Evolutionary conservation across 1,140 invertebrate species (phyloP).

Genomic region (Megalopta genalis): DNA sequence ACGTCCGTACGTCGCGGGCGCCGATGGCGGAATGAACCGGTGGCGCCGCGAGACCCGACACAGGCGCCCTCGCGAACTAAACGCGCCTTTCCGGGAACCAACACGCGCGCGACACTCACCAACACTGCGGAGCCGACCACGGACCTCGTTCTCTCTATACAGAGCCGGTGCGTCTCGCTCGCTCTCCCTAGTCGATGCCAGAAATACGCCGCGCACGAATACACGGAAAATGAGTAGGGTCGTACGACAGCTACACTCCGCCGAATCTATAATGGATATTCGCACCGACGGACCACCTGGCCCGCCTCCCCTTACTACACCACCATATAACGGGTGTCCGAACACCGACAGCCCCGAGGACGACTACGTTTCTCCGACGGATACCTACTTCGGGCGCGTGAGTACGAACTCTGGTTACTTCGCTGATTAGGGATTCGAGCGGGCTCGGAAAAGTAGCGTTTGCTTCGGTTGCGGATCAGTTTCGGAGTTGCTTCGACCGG

Average conservation of each 20-base stretch:
- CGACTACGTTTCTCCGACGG: too few relatives aligned
- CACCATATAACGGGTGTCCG: slow-evolving; percentile 65
- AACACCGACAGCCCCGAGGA: not conserved
- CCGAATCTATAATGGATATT: slow-evolving; percentile 73
- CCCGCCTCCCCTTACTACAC: slow-evolving; percentile 50
- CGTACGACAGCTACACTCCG: slow-evolving; percentile 65
- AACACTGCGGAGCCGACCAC: not conserved
- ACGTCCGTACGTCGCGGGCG: slow-evolving; percentile 70
- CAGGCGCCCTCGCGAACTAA: slow-evolving; percentile 60
- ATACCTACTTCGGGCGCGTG: too few relatives aligned
- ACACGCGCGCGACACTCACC: slow-evolving; percentile 3
- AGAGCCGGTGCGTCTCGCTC: too few relatives aligned
- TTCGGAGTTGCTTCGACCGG: too few relatives aligned
- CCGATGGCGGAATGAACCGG: slow-evolving; percentile 71
- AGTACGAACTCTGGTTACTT: too few relatives aligned
- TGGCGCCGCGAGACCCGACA: slow-evolving; percentile 66
- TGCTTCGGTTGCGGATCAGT: too few relatives aligned
- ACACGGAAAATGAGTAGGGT: slow-evolving; percentile 57
- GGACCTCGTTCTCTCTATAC: not conserved
- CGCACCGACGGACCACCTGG: slow-evolving; percentile 74
- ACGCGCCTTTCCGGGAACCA: slow-evolving; percentile 20
- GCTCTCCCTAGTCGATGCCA: slow-evolving; percentile 29
- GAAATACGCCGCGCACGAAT: slow-evolving; percentile 37
- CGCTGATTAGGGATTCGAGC: too few relatives aligned
- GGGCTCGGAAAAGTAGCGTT: too few relatives aligned